These are phyloP conservation scores for Plagodis dolabraria DNA, from an alignment of 2,888 invertebrate genomes.

Conservation along the genomic window DNA sequence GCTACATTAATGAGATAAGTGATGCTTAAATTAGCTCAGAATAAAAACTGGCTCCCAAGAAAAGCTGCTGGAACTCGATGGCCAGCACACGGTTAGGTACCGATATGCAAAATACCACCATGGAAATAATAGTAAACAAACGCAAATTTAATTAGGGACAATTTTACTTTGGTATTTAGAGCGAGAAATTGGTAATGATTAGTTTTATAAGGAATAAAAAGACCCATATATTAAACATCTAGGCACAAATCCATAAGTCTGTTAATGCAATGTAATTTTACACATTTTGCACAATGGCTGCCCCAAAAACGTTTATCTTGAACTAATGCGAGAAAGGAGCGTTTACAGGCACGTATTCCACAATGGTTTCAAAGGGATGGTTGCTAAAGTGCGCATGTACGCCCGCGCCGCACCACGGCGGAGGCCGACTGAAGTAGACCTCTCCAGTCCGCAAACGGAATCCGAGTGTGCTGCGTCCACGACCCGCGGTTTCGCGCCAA, in stretches of 20 bases:
- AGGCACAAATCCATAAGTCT: constrained; percentile 29
- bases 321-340: constrained; percentile 64
- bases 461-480: constrained; percentile 54
- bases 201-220: background rate
- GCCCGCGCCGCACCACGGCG: constrained; percentile 58
- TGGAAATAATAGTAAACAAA: too few relatives aligned
- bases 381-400: constrained; percentile 75
- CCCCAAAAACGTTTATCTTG: constrained; percentile 67
- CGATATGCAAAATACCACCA: too few relatives aligned
- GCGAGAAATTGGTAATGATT: too few relatives aligned
- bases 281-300: constrained; percentile 26
- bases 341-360: constrained; percentile 70
- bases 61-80: too few relatives aligned
- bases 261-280: constrained; percentile 10
- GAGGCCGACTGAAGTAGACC: constrained; percentile 49
- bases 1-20: too few relatives aligned
- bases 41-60: too few relatives aligned
- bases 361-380: constrained; percentile 68
- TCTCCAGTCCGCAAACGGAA: constrained; percentile 66
- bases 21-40: too few relatives aligned
- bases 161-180: too few relatives aligned
- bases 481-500: constrained; percentile 43
- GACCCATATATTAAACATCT: background rate
- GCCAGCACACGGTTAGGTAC: too few relatives aligned
- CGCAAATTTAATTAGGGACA: too few relatives aligned